A percentile compares a stretch with the other conserved stretches of the same genome.
These are phyloP conservation scores for Aix galericulata DNA, from an alignment of 2,113 vertebrate species.

Conservation along the genomic window DNA sequence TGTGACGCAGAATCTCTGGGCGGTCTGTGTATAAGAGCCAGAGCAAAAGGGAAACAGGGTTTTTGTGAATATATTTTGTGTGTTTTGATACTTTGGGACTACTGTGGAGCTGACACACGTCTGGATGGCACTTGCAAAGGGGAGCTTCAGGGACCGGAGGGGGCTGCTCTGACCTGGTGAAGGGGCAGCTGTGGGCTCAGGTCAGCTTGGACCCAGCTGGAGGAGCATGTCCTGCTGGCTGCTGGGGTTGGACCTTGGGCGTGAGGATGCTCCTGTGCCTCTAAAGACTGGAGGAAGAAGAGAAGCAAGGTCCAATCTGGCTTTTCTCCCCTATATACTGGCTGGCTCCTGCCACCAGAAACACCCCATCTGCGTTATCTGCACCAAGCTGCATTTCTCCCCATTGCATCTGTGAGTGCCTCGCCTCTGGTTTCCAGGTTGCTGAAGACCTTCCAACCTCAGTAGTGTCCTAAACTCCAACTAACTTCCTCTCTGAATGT, in stretches of 20 bases:
- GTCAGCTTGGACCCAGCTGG: background rate
- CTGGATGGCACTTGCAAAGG: background rate
- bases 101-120: background rate
- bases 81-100: background rate
- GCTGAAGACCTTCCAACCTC: background rate
- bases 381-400: background rate
- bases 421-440: background rate
- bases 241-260: background rate
- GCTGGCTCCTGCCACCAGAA: background rate
- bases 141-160: background rate
- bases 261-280: background rate
- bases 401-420: background rate
- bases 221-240: background rate
- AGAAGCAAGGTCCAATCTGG: background rate
- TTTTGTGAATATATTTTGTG: background rate
- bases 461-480: background rate
- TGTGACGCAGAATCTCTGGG: background rate
- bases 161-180: background rate
- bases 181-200: background rate
- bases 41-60: background rate
- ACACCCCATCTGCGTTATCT: background rate
- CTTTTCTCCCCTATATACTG: background rate
- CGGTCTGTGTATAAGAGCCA: background rate
- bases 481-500: background rate
- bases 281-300: background rate